Percentiles rank a stretch among this genome's conserved stretches.
Conservation (phyloP, 2,113 vertebrate genomes). For the Siniperca knerii region DNA sequence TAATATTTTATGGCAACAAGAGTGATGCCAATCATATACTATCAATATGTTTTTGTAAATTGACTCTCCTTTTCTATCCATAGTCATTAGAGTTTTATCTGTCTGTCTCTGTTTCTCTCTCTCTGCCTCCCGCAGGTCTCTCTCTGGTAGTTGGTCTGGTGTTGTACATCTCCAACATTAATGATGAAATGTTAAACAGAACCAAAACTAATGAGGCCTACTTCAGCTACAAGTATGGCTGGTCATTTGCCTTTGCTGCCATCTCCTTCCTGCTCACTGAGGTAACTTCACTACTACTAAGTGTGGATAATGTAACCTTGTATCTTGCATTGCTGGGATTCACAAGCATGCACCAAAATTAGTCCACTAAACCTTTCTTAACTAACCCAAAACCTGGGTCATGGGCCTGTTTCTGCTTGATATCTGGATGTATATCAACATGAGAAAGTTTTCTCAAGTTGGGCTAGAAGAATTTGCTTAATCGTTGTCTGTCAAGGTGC, state of each 20-base stretch:
- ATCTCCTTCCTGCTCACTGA: conserved; percentile 94
- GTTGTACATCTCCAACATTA: conserved; percentile 95
- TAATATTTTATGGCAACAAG: not conserved
- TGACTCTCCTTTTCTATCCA: not conserved
- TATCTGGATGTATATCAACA: not conserved
- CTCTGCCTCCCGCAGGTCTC: conserved; percentile 83
- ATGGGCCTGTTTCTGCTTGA: not conserved
- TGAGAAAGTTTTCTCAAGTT: not conserved
- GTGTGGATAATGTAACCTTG: not conserved
- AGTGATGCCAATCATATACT: not conserved
- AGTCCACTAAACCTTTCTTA: not conserved
- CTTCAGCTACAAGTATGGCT: conserved; percentile 94
- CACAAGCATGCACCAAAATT: not conserved
- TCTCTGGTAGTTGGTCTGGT: conserved; percentile 93
- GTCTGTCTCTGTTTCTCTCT: not conserved
- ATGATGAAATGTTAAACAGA: conserved; percentile 92
- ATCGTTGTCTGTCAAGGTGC: not conserved
- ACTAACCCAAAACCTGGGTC: not conserved
- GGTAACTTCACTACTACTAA: conserved; percentile 76
- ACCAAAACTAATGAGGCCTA: conserved; percentile 90
- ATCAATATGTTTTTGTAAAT: not conserved
- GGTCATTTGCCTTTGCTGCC: conserved; percentile 94
- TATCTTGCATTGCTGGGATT: not conserved
- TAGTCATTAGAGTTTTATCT: not conserved
- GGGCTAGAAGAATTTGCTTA: no score